Base-by-base conservation (phyloP, 2,888 invertebrate genomes). In the Mellilla xanthometata region DNA sequence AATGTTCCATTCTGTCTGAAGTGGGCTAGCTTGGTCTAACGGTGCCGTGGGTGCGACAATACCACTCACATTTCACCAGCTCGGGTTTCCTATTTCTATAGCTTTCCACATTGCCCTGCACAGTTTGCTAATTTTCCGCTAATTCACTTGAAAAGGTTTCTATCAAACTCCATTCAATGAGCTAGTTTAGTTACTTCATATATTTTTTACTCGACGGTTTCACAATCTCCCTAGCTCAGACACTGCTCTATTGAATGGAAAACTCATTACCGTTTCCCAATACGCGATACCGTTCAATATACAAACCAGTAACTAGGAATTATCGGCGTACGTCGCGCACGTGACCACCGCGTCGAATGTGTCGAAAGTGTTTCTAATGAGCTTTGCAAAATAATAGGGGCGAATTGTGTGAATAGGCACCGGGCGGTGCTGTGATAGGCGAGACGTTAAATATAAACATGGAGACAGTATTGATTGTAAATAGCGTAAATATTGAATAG, bases 361-460 rank as follows among this genome's bases (percentile, higher is more conserved):
- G 43, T 44, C 34, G 38, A 41, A 48, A 45, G 49, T 39, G 49
- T 39, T 36, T 24, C 38, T 52, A 49, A 49, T 49, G 30, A 44
- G 50, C 39, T 44, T 57, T 49, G 54, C 48, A 51, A 50, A n/a
- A 39, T 39, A 48, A 39, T 43, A 36, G 27, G 56, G 61, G 53
- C 47, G 39, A 13, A 32, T 47, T 46, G 49, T 52, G 49, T 36
- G 44, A 49, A 44, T 38, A 34, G 48, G 12, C 39, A 33, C 26
- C 30, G 36, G 38, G 38, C 29, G 42, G 49, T 46, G 39, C 57
- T 60, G 55, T 72, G 71, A 56, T 67, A 62, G 64, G 56, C 66
- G 65, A 69, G 55, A 60, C 66, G 67, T 61, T 59, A 70, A 76
- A 77, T 76, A 63, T 72, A 76, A 75, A 77, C 68, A 74, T 70